Evolutionary conservation across 1,140 invertebrate species (phyloP).

Genomic region (Drosophila baimaii): DNA sequence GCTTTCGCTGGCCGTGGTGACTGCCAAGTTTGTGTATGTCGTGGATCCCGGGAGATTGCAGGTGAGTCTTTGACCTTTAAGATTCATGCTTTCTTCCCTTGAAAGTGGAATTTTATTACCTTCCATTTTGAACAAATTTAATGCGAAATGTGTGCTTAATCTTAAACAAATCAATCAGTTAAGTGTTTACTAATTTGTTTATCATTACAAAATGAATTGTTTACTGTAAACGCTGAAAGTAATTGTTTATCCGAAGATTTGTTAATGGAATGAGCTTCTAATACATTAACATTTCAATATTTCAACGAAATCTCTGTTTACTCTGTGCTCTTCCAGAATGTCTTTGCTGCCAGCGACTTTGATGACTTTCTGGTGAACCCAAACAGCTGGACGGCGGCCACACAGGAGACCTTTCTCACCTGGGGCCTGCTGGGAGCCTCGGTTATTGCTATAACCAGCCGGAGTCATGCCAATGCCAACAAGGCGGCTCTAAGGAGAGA

Average conservation of each 20-base stretch:
- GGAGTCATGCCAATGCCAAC: constrained; percentile 86
- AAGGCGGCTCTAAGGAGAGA: constrained; percentile 90
- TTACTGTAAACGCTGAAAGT: neutral
- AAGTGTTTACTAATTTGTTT: constrained; percentile 5
- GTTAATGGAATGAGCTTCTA: neutral
- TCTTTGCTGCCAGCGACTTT: constrained; percentile 91
- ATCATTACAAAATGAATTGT: neutral
- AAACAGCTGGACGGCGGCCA: constrained; percentile 94
- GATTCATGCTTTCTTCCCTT: neutral
- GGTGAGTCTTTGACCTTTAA: constrained; percentile 32
- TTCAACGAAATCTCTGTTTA: neutral
- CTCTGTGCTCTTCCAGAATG: constrained; percentile 85
- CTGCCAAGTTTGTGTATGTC: constrained; percentile 69
- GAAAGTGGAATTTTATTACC: neutral
- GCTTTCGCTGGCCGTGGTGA: constrained; percentile 58
- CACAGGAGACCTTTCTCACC: constrained; percentile 94
- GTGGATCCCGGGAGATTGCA: constrained; percentile 70
- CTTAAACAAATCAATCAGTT: neutral
- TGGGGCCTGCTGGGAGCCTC: constrained; percentile 95
- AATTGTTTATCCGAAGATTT: constrained; percentile 1
- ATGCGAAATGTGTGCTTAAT: neutral
- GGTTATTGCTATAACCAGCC: constrained; percentile 91
- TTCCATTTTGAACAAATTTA: neutral
- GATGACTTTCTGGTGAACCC: constrained; percentile 93
- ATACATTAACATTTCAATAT: neutral